Percentiles rank a stretch among this genome's conserved stretches.
Evolutionary conservation across 2,113 vertebrate genomes (phyloP).

Genomic region (Erpornis zantholeuca): DNA sequence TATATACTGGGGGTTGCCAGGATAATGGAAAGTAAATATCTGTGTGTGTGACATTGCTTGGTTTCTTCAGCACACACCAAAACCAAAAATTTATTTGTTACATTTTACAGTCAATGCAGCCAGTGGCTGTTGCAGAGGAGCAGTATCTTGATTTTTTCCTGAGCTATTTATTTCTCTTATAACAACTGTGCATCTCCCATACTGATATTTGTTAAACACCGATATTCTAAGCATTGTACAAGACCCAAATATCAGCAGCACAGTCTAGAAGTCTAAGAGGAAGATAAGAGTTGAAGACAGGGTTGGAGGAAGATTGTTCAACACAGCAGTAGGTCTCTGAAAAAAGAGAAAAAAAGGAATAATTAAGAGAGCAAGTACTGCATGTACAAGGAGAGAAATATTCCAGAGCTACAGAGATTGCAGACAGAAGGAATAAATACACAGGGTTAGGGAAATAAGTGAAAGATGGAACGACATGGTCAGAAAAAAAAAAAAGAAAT

Average conservation of each 20-base stretch:
- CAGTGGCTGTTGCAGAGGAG: background rate
- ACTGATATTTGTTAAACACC: background rate
- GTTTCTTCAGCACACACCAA: background rate
- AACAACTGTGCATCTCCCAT: background rate
- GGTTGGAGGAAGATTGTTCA: background rate
- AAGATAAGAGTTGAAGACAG: background rate
- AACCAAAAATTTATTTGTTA: background rate
- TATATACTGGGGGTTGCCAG: background rate
- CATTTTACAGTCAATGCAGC: background rate
- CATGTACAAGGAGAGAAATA: background rate
- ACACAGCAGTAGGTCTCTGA: background rate
- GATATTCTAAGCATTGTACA: background rate
- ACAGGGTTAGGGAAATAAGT: background rate
- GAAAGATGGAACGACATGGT: background rate
- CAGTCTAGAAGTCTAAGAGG: background rate
- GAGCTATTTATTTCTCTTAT: background rate
- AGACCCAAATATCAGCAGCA: background rate
- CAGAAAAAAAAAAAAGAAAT: background rate
- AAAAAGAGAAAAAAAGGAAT: background rate
- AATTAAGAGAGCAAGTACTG: background rate
- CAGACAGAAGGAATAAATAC: background rate
- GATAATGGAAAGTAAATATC: slow-evolving; percentile 37
- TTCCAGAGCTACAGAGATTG: background rate
- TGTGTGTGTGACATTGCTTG: background rate
- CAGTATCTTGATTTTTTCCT: background rate